Evolutionary conservation across 1,140 invertebrate species (phyloP).

Genomic region (Temnothorax longispinosus): DNA sequence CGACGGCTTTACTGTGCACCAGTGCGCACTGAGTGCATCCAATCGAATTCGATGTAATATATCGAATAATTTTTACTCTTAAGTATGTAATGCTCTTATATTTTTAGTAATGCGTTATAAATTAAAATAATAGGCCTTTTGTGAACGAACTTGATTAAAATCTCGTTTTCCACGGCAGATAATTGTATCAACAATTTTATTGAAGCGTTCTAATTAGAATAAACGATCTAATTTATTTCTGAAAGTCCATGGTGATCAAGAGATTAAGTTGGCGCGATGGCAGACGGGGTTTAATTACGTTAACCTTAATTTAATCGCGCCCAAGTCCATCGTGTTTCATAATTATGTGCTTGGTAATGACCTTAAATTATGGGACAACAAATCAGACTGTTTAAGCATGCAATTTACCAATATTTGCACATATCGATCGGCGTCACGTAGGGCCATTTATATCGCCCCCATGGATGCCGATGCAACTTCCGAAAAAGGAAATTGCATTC

Average conservation of each 20-base stretch:
- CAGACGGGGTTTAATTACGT: constrained; percentile 27
- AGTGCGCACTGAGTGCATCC: no score
- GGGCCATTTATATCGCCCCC: constrained; percentile 35
- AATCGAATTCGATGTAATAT: not conserved
- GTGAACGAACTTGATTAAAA: not conserved
- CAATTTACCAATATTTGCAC: constrained; percentile 57
- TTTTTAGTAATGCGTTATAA: not conserved
- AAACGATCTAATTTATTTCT: constrained; percentile 42
- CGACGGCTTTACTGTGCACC: no score
- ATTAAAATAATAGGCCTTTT: not conserved
- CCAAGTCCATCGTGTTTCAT: constrained; percentile 22
- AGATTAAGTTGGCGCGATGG: constrained; percentile 26
- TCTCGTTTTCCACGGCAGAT: no score
- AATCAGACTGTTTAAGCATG: constrained; percentile 54
- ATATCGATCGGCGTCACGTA: constrained; percentile 33
- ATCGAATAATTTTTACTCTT: not conserved
- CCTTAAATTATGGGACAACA: constrained; percentile 59
- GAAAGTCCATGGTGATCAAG: constrained; percentile 21
- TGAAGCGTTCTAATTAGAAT: not conserved
- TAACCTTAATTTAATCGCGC: constrained; percentile 53
- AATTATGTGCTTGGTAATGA: constrained; percentile 57
- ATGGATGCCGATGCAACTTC: constrained; percentile 20
- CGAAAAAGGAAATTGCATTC: constrained; percentile 57
- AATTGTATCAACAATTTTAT: constrained; percentile 11
- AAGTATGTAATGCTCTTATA: not conserved